Evolutionary conservation across 2,113 vertebrate species (phyloP), one percentile per base, ranked within the genome.

Genomic region (Chinchilla lanigera): DNA sequence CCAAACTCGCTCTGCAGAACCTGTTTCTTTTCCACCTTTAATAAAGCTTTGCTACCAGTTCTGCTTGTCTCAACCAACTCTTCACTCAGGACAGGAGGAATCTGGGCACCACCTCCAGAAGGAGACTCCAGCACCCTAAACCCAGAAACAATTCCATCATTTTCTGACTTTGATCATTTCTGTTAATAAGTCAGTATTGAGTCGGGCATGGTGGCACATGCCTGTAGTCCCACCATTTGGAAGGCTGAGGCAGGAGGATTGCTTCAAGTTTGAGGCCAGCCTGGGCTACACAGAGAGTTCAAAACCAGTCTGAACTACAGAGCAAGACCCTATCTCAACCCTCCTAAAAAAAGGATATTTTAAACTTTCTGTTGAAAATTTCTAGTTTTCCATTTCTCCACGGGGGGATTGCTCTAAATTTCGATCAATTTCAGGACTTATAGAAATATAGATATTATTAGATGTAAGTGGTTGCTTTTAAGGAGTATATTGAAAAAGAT

Each of bases 351-450:
- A 24, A n/a, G 75, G 52, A 13, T 60, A 91, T 61, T 71, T 35
- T 63, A 41, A 20, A 81, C 87, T 60, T 94, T 93, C 96, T 97
- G 52, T 69, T 89, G 58, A 83, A 33, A 20, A 90, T 80, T 94
- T 93, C 58, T 81, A 67, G 81, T 81, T n/a, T 80, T 14, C 3
- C 96, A 84, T 41, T 88, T 26, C 7, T 96, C 58, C 73, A 22
- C 24, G 65, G 22, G 50, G 86, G 22, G 26, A 63, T 7, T 89
- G 10, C 17, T 91, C 52, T 10, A 85, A 93, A 93, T 78, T 93
- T 91, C 11, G 58, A 24, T 19, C 73, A 89, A 77, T 91, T 71
- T 9, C 30, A 71, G 54, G 14, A 9, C 0, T 78, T 96, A 47
- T 11, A 60, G 19, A 94, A 87, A 93, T 89, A 6, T 60, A 93